phyloP scores from a whole-genome alignment of 2,888 invertebrate species.

The Sicus ferrugineus region DNA sequence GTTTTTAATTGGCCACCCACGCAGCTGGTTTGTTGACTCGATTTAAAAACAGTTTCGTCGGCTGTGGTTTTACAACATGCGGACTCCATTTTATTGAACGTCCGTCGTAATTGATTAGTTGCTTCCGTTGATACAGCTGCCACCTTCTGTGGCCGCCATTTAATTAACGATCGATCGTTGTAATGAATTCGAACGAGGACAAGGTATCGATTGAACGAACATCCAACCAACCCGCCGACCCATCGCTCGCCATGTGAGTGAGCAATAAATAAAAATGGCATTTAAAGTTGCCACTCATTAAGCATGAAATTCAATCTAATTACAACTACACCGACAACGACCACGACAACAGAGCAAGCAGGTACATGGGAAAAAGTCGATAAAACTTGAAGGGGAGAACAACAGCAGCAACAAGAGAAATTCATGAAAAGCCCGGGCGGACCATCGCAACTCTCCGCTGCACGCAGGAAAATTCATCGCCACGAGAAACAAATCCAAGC shows the following conservation, averaged over 20 bases:
- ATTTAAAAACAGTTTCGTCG: too few species aligned
- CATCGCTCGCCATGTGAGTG: background rate
- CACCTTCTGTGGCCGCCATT: constrained; percentile 13
- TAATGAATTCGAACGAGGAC: background rate
- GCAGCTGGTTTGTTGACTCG: too few species aligned
- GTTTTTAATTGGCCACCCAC: too few species aligned
- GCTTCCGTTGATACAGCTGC: background rate
- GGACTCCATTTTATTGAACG: too few species aligned
- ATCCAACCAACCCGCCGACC: background rate
- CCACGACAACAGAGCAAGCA: background rate
- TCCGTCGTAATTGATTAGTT: constrained; percentile 1
- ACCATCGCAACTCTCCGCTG: too few species aligned
- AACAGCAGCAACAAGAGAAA: background rate
- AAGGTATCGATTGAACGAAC: background rate
- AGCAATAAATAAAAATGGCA: background rate
- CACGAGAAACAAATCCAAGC: constrained; percentile 12
- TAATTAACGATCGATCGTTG: background rate
- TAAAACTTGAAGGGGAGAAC: too few species aligned
- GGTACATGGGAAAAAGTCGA: background rate
- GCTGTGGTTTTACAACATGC: too few species aligned
- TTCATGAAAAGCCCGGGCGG: constrained; percentile 13
- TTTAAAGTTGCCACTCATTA: constrained; percentile 2
- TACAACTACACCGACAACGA: constrained; percentile 5
- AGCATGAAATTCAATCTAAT: background rate
- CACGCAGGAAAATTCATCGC: constrained; percentile 25